A percentile compares a stretch with the other conserved stretches of the same genome.
These are phyloP conservation scores for Okamejei kenojei DNA, from an alignment of 2,797 vertebrate species.

Conservation along the genomic window DNA sequence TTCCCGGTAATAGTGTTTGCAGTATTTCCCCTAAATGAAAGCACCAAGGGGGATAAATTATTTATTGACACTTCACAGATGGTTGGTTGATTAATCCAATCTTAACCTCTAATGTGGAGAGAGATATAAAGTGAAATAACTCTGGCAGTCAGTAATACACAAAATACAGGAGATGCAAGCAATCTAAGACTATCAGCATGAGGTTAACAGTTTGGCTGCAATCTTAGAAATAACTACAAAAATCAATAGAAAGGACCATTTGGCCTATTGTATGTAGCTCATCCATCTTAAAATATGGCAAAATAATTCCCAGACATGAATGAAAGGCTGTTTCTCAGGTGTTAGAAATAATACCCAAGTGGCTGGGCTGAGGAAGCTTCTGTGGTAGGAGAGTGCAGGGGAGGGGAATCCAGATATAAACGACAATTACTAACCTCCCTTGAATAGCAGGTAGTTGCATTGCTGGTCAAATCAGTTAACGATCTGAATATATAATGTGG, in stretches of 20 bases:
- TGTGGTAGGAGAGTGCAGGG: neutral
- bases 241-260: neutral
- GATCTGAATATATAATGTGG: no score
- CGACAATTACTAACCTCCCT: no score
- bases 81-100: neutral
- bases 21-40: constrained; percentile 54
- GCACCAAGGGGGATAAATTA: constrained; percentile 43
- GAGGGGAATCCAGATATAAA: neutral
- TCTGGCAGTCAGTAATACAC: neutral
- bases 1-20: constrained; percentile 86
- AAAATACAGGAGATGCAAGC: neutral
- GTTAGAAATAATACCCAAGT: neutral
- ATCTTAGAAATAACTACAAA: neutral
- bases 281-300: neutral
- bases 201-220: neutral
- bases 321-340: neutral
- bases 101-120: neutral
- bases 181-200: neutral
- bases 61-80: constrained; percentile 4
- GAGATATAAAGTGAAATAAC: neutral
- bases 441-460: no score
- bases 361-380: neutral
- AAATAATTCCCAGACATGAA: neutral
- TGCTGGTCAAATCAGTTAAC: no score
- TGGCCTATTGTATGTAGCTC: neutral